Conservation (phyloP, 2,797 vertebrate species). For the Halcyon badia region DNA sequence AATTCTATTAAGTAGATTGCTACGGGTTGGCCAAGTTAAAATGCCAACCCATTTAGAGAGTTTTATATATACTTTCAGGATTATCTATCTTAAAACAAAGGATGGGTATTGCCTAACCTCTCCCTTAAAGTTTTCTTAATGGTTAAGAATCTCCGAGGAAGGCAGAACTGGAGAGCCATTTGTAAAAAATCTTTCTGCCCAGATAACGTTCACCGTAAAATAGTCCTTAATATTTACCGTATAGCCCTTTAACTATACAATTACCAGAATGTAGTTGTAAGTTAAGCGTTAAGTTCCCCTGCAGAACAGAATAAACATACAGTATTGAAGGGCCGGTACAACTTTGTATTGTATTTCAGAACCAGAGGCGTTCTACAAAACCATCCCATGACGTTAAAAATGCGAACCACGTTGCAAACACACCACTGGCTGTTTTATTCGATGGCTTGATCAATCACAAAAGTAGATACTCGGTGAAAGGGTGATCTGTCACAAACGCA, state of each 20-base stretch:
- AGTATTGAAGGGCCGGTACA: neutral
- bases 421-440: neutral
- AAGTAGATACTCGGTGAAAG: neutral
- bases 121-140: neutral
- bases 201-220: neutral
- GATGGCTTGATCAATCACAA: neutral
- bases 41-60: neutral
- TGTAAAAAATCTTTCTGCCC: neutral
- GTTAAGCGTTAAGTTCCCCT: neutral
- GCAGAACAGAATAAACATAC: neutral
- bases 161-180: neutral
- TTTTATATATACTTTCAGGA: neutral
- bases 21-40: neutral
- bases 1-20: neutral
- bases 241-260: neutral
- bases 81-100: neutral
- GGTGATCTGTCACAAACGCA: neutral
- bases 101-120: neutral
- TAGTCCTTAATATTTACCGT: neutral
- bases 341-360: neutral
- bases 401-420: neutral
- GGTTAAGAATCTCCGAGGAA: neutral
- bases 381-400: neutral
- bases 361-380: neutral
- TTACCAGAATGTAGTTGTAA: neutral